phyloP scores from a whole-genome alignment of 1,140 invertebrate genomes.

The Zaprionus gabonicus region DNA sequence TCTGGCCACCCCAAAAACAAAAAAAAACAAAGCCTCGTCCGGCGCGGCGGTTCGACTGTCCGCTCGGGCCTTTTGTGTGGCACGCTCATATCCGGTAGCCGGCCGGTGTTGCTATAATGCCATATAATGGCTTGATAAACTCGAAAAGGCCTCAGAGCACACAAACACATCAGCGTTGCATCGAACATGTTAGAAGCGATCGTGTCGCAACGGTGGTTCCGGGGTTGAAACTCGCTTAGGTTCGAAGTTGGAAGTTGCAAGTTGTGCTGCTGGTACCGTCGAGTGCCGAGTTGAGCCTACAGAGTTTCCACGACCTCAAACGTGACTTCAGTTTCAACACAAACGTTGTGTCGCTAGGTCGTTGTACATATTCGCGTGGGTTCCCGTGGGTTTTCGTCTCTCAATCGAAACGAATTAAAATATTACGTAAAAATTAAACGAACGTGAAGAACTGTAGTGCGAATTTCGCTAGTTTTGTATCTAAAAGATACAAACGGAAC shows the following conservation, averaged over 20 bases:
- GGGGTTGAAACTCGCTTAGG: conserved; percentile 29
- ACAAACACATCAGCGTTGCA: background rate
- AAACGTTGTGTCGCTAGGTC: conserved; percentile 65
- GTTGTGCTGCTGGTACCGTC: background rate
- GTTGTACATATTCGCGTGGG: conserved; percentile 53
- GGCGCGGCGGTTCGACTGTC: conserved; percentile 22
- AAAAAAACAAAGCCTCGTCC: conserved; percentile 3
- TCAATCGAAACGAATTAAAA: conserved; percentile 26
- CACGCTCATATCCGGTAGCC: conserved; percentile 73
- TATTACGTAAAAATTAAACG: conserved; percentile 23
- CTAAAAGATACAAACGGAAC: conserved; percentile 36
- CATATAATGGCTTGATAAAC: conserved; percentile 66
- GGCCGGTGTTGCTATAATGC: conserved; percentile 47
- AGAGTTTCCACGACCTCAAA: conserved; percentile 24
- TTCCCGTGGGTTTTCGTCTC: conserved; percentile 24
- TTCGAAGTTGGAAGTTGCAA: conserved; percentile 12
- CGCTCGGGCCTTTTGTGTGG: conserved; percentile 66
- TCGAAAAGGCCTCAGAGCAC: conserved; percentile 10
- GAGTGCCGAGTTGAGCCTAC: background rate
- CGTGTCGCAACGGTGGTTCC: conserved; percentile 25
- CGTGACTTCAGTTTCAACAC: conserved; percentile 56
- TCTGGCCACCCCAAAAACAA: conserved; percentile 63
- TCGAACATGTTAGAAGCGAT: conserved; percentile 42
- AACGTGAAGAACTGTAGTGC: conserved; percentile 13
- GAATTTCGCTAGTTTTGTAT: conserved; percentile 7